Base-by-base conservation (phyloP, 2,113 vertebrate species). In the Montifringilla adamsi region DNA sequence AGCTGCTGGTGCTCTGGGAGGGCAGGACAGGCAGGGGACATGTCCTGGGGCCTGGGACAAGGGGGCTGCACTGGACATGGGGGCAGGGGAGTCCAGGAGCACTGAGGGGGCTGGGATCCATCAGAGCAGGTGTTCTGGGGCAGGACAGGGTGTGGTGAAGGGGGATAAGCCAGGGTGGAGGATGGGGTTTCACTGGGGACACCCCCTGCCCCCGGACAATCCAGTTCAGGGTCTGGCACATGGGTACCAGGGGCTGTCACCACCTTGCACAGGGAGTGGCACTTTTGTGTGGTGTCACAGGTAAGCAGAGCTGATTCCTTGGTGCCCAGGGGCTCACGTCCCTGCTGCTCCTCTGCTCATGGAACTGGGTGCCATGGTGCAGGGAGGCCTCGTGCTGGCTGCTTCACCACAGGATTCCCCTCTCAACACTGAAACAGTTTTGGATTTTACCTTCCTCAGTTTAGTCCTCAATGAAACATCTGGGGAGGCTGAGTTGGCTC, bases 161-260 rank as follows among this genome's bases (percentile, higher is more conserved):
- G 70, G 16, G 31, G 30, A 21, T 24, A 19, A 89, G 7, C 9
- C 41, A 22, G 60, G 35, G 13, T 27, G 33, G 8, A 66, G n/a
- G 62, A 44, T 30, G 52, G 30, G 17, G 37, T 21, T 81, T 20
- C 72, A 15, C 33, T 63, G 83, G 14, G 49, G 14, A 58, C 58
- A 27, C 11, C 52, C 24, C 31, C 37, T 62, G 37, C 15, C 37
- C 41, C 31, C 15, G 43, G 28, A 41, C 1, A 0, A 23, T 18
- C 28, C 31, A 18, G 26, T 17, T 80, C 58, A 76, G 21, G 47
- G 15, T 19, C 62, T 47, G 67, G n/a, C 23, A 52, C 43, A 19
- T 0, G 3, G 41, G 33, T 41, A 50, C 9, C 0, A 1, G 35
- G 39, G 46, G 44, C 26, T 78, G 56, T 10, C 56, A 37, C 35